Evolutionary conservation across 2,888 invertebrate species (phyloP).

Genomic region (Tachina lurida): DNA sequence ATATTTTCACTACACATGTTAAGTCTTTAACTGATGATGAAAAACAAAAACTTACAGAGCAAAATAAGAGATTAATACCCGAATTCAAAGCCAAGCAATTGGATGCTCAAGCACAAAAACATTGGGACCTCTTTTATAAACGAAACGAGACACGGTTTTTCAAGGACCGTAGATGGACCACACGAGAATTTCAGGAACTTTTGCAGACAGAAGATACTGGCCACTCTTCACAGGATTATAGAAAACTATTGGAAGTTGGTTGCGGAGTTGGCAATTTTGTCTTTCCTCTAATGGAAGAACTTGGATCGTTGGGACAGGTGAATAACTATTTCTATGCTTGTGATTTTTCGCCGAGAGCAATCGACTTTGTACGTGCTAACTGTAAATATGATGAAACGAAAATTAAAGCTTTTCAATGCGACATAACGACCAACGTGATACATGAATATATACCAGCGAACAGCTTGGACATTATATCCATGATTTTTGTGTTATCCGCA

Average conservation of each 20-base stretch:
- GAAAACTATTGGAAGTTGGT: constrained; percentile 88
- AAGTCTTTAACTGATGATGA: constrained; percentile 84
- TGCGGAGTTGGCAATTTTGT: constrained; percentile 99
- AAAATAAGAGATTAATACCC: constrained; percentile 88
- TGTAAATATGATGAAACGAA: constrained; percentile 86
- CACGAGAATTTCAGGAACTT: constrained; percentile 93
- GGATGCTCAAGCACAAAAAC: constrained; percentile 91
- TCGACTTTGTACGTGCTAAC: constrained; percentile 91
- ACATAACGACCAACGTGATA: constrained; percentile 89
- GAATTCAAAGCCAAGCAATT: constrained; percentile 90
- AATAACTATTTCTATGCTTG: constrained; percentile 92
- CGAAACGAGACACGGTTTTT: constrained; percentile 96
- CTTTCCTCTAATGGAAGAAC: constrained; percentile 93
- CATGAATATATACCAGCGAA: constrained; percentile 83
- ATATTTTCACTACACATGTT: constrained; percentile 55
- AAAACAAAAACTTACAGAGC: constrained; percentile 85
- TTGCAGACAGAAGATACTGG: constrained; percentile 74
- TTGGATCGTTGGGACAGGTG: constrained; percentile 79
- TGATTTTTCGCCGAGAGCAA: constrained; percentile 95
- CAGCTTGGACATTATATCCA: constrained; percentile 90
- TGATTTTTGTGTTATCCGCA: constrained; percentile 98
- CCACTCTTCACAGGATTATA: background rate
- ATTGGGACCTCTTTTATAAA: constrained; percentile 99
- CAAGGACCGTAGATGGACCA: constrained; percentile 98
- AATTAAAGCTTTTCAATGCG: constrained; percentile 92